Evolutionary conservation across 2,888 invertebrate genomes (phyloP), one percentile per base, ranked within the genome.

Genomic region (Caprella mutica): DNA sequence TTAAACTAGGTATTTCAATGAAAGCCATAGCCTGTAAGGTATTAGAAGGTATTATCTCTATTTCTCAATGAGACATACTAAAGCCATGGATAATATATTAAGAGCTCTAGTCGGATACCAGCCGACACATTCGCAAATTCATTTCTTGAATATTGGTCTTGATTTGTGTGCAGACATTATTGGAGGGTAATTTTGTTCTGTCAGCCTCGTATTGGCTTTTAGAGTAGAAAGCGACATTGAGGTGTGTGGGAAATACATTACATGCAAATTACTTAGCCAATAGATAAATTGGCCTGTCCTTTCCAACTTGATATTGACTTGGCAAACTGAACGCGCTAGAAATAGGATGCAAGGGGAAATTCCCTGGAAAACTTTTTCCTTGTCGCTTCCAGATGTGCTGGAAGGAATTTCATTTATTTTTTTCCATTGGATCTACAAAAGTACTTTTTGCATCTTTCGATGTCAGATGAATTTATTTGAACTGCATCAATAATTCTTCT

Each of bases 251-350:
- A 62, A 59, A 62, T 62, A 56, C 59, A 59, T 62, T 59, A 62
- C 62, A 62, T 62, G 62, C 62, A 62, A 62, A 62, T 62, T 59
- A 62, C 62, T 62, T 62, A 59, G 59, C 62, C 62, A 56, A 62
- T 62, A 62, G 59, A 62, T 53, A 58, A 56, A 62, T 62, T 48
- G 56, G 52, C 53, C 58, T 33, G 46, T 48, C 48, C 48, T 48
- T 26, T 48, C 48, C 48, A 48, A 48, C 48, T 48, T 48, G 48
- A 48, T 48, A 48, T 48, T 48, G 48, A 48, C 48, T 48, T 48
- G 48, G 48, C 29, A 48, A 48, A 27, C 30, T 30, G 48, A n/a
- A n/a, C n/a, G n/a, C n/a, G n/a, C n/a, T n/a, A n/a, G n/a, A n/a
- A n/a, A n/a, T n/a, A n/a, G n/a, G n/a, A n/a, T n/a, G n/a, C n/a